A percentile compares a stretch with the other conserved stretches of the same genome.
Evolutionary conservation across 2,113 vertebrate genomes (phyloP).

Genomic region (Laticauda colubrina): DNA sequence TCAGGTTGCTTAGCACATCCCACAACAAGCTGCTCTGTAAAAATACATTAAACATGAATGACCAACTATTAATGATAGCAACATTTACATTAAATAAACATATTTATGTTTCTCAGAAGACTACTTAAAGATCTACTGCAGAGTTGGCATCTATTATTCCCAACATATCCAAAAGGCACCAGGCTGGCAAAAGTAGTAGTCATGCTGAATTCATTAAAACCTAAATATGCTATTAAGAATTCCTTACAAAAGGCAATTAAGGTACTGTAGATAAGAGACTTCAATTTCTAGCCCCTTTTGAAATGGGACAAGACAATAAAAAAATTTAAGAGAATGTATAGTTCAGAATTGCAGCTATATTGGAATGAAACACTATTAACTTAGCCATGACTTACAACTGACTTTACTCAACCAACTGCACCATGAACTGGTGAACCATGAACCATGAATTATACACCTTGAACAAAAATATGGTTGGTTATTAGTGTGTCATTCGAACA

Average conservation of each 20-base stretch:
- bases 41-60: constrained; percentile 28
- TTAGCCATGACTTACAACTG: neutral
- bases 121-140: neutral
- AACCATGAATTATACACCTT: neutral
- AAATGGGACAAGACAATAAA: neutral
- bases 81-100: neutral
- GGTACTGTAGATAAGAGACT: too few relatives aligned
- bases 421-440: neutral
- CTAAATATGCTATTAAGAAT: neutral
- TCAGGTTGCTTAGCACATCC: constrained; percentile 74
- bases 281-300: neutral
- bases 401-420: neutral
- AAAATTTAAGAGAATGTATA: neutral
- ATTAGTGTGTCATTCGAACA: neutral
- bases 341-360: neutral
- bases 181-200: neutral
- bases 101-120: neutral
- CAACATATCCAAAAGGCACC: neutral
- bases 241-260: neutral
- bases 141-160: neutral
- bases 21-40: constrained; percentile 87
- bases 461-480: neutral
- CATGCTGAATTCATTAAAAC: neutral
- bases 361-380: neutral
- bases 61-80: neutral